Evolutionary conservation across 2,888 invertebrate genomes (phyloP).

Genomic region (Chrysodeixis includens): DNA sequence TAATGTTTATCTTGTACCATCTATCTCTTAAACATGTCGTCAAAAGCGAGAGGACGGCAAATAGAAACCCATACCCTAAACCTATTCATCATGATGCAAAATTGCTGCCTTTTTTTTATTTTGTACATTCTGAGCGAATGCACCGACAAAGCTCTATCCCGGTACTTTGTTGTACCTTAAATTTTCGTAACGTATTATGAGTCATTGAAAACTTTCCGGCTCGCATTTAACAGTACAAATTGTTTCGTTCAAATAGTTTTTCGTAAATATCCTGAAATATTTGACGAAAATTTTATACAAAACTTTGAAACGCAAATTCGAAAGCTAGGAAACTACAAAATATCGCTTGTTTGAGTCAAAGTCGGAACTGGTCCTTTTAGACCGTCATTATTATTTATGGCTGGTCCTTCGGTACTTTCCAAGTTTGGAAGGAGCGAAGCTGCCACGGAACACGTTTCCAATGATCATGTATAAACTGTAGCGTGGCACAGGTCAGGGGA

Average conservation of each 20-base stretch:
- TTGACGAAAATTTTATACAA: background rate
- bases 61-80: too few species aligned
- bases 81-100: too few species aligned
- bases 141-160: constrained; percentile 53
- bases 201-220: constrained; percentile 40
- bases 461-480: constrained; percentile 15
- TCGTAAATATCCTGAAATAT: constrained; percentile 14
- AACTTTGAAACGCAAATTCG: background rate
- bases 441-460: background rate
- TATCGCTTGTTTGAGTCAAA: background rate
- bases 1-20: background rate
- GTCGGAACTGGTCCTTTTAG: background rate
- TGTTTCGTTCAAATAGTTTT: constrained; percentile 30
- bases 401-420: background rate
- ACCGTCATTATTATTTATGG: background rate
- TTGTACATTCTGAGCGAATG: too few species aligned
- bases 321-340: background rate
- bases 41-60: too few species aligned
- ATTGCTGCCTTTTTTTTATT: too few species aligned
- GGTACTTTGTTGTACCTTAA: constrained; percentile 59
- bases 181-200: constrained; percentile 62
- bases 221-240: constrained; percentile 45
- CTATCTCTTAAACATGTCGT: background rate
- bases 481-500: background rate
- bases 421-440: constrained; percentile 3